Evolutionary conservation across 1,140 invertebrate genomes (phyloP).

Genomic region (Drosophila bipectinata): DNA sequence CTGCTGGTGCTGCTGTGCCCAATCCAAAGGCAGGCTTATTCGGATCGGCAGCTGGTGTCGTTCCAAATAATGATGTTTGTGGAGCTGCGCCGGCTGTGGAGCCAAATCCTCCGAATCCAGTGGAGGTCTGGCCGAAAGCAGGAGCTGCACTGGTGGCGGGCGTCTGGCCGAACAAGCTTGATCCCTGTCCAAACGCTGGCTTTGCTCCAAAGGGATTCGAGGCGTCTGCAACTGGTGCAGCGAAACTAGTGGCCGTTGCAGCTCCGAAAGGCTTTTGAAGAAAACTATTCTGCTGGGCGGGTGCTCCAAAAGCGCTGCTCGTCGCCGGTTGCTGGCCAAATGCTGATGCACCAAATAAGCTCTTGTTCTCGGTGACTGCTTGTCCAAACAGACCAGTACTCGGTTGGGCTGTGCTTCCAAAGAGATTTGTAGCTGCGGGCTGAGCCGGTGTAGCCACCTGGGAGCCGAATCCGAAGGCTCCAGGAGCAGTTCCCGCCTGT

Average conservation of each 20-base stretch:
- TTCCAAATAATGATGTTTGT: slow-evolving; percentile 83
- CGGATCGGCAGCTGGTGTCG: slow-evolving; percentile 85
- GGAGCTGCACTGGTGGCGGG: slow-evolving; percentile 79
- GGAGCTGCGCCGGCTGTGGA: slow-evolving; percentile 69
- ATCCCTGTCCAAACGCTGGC: slow-evolving; percentile 80
- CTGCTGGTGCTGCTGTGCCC: slow-evolving; percentile 81
- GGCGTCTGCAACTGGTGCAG: slow-evolving; percentile 84
- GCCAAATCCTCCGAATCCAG: slow-evolving; percentile 84
- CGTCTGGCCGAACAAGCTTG: slow-evolving; percentile 74
- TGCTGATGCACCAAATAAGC: slow-evolving; percentile 67
- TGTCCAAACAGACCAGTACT: slow-evolving; percentile 83
- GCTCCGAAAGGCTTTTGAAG: slow-evolving; percentile 85
- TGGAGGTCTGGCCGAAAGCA: slow-evolving; percentile 73
- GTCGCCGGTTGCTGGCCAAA: slow-evolving; percentile 82
- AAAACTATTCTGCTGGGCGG: slow-evolving; percentile 73
- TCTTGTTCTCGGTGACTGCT: slow-evolving; percentile 70
- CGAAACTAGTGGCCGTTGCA: slow-evolving; percentile 86
- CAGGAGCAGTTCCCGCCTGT: slow-evolving; percentile 78
- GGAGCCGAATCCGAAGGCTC: slow-evolving; percentile 85
- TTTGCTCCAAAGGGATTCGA: slow-evolving; percentile 83
- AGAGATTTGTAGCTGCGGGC: slow-evolving; percentile 72
- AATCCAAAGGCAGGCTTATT: slow-evolving; percentile 85
- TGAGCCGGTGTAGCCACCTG: slow-evolving; percentile 61
- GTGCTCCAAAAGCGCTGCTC: slow-evolving; percentile 82
- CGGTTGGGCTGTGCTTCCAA: slow-evolving; percentile 80